Evolutionary conservation across 2,113 vertebrate species (phyloP).

Genomic region (Axis porcinus): DNA sequence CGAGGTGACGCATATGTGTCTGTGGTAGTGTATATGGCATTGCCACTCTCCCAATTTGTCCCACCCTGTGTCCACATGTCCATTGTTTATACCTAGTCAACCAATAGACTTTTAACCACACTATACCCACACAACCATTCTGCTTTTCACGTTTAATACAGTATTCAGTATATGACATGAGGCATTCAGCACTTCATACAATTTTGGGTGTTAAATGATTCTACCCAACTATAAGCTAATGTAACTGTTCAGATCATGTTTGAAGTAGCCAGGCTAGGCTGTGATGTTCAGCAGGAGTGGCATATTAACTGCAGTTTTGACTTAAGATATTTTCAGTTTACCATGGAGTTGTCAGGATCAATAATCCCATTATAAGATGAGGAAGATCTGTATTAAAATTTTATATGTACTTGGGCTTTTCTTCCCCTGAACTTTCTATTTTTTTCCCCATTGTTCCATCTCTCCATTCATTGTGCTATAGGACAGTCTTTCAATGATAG

Average conservation of each 20-base stretch:
- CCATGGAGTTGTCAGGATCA: background rate
- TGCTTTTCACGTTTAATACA: background rate
- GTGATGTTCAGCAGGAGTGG: background rate
- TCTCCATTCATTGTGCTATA: background rate
- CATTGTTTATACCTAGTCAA: background rate
- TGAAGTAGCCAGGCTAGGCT: background rate
- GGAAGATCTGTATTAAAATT: background rate
- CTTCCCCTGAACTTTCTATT: background rate
- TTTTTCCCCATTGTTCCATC: background rate
- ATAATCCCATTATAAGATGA: background rate
- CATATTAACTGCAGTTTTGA: background rate
- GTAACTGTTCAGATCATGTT: background rate
- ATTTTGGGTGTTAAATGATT: background rate
- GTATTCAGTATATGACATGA: background rate
- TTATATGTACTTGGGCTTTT: background rate
- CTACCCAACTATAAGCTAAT: background rate
- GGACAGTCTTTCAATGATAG: background rate
- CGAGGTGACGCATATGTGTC: no score
- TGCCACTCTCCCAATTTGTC: no score
- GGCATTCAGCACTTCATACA: background rate
- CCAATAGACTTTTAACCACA: background rate
- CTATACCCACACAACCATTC: background rate
- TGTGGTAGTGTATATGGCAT: no score
- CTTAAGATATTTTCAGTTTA: background rate
- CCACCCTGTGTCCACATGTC: no score